These are phyloP conservation scores for Lophura swinhoii DNA, from an alignment of 2,797 vertebrate genomes.

Conservation along the genomic window DNA sequence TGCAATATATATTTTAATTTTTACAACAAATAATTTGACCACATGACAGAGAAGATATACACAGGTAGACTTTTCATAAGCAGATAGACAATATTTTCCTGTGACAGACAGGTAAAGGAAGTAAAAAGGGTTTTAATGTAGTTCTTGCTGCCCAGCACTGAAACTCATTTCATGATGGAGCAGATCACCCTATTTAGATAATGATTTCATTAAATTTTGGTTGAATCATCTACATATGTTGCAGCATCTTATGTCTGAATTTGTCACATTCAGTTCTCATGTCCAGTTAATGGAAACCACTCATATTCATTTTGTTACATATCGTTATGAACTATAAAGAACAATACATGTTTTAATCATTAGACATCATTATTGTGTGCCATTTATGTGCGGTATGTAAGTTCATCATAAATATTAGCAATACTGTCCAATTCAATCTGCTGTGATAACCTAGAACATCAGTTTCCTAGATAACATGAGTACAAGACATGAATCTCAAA, in stretches of 20 bases:
- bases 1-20: not conserved
- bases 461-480: not conserved
- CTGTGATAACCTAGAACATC: not conserved
- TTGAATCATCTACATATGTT: not conserved
- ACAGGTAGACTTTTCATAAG: not conserved
- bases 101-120: no score
- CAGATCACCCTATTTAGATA: not conserved
- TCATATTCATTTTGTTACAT: not conserved
- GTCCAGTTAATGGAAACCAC: not conserved
- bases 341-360: not conserved
- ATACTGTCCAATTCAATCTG: not conserved
- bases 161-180: not conserved
- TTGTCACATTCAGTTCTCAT: not conserved
- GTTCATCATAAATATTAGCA: not conserved
- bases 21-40: not conserved
- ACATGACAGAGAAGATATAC: not conserved
- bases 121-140: not conserved
- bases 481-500: not conserved
- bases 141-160: not conserved
- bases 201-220: not conserved
- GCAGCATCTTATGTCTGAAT: not conserved
- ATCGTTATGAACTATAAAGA: not conserved
- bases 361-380: not conserved
- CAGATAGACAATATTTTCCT: not conserved
- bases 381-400: not conserved